These are phyloP conservation scores for Drosophila ananassae DNA, from an alignment of 1,140 invertebrate genomes.

Conservation along the genomic window DNA sequence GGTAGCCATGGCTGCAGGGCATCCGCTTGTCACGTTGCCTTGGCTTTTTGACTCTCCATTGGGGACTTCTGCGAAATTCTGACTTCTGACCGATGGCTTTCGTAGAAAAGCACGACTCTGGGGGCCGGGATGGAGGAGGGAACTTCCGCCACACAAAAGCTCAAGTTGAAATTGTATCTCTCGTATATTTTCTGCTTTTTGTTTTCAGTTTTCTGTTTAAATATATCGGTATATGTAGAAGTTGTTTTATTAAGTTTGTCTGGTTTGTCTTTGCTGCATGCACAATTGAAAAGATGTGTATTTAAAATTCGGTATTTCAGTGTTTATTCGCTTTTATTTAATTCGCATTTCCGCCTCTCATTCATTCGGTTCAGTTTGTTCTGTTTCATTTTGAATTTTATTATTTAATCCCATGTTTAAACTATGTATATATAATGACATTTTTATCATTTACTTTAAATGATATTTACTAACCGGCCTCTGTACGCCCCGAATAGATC, in stretches of 20 bases:
- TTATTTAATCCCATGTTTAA: conserved; percentile 77
- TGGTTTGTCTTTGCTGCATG: conserved; percentile 42
- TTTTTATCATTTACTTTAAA: conserved; percentile 75
- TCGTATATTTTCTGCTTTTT: conserved; percentile 25
- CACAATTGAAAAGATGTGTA: conserved; percentile 51
- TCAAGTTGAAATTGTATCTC: conserved; percentile 46
- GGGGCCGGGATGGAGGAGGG: not conserved
- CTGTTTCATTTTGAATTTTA: conserved; percentile 66
- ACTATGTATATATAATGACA: conserved; percentile 80
- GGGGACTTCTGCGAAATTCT: conserved; percentile 51
- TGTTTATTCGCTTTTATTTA: conserved; percentile 64
- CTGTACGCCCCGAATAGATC: conserved; percentile 53
- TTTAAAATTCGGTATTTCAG: conserved; percentile 67
- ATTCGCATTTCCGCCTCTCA: conserved; percentile 31
- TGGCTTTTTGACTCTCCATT: conserved; percentile 32
- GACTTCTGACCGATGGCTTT: conserved; percentile 2
- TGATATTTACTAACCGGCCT: conserved; percentile 77
- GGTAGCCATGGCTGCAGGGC: conserved; percentile 31
- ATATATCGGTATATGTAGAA: conserved; percentile 35
- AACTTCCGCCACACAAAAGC: conserved; percentile 42
- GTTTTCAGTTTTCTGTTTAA: conserved; percentile 6
- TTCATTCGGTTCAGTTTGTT: conserved; percentile 38
- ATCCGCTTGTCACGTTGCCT: conserved; percentile 47
- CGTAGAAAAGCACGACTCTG: not conserved
- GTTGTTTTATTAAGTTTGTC: conserved; percentile 36